These are phyloP conservation scores for Tolmerus cingulatus DNA, from an alignment of 2,888 invertebrate species.

Conservation along the genomic window DNA sequence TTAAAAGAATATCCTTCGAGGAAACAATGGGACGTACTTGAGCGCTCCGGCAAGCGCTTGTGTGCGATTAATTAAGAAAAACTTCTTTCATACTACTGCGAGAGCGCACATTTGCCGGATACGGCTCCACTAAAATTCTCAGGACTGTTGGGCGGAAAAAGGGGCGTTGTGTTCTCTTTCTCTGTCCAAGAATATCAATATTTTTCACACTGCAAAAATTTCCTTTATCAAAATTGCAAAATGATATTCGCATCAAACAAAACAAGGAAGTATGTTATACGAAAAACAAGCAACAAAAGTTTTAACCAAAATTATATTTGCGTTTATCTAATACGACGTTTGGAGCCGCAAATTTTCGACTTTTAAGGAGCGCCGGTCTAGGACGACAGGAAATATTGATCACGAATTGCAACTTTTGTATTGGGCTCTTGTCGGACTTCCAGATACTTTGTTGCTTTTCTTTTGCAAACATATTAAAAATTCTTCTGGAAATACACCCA, in stretches of 20 bases:
- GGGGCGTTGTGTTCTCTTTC: background rate
- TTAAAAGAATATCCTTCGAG: slow-evolving; percentile 25
- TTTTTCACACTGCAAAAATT: slow-evolving; percentile 15
- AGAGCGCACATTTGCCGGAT: background rate
- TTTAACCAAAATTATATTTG: background rate
- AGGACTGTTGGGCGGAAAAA: background rate
- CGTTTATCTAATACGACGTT: background rate
- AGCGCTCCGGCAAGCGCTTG: background rate
- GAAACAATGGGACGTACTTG: slow-evolving; percentile 13
- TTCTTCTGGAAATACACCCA: background rate
- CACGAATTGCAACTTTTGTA: background rate
- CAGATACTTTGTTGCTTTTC: background rate
- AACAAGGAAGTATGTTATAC: background rate
- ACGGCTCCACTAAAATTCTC: background rate
- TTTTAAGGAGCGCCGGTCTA: background rate
- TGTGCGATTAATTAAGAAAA: slow-evolving; percentile 34
- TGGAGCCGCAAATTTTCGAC: background rate
- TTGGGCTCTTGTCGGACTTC: background rate
- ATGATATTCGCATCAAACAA: background rate
- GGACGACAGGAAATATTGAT: background rate
- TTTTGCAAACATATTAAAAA: background rate
- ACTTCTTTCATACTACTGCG: slow-evolving; percentile 28
- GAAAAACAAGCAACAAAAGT: background rate
- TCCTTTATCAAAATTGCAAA: background rate
- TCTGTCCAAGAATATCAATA: slow-evolving; percentile 9